These are phyloP conservation scores for Eciton burchellii DNA, from an alignment of 1,140 invertebrate genomes.

Conservation along the genomic window DNA sequence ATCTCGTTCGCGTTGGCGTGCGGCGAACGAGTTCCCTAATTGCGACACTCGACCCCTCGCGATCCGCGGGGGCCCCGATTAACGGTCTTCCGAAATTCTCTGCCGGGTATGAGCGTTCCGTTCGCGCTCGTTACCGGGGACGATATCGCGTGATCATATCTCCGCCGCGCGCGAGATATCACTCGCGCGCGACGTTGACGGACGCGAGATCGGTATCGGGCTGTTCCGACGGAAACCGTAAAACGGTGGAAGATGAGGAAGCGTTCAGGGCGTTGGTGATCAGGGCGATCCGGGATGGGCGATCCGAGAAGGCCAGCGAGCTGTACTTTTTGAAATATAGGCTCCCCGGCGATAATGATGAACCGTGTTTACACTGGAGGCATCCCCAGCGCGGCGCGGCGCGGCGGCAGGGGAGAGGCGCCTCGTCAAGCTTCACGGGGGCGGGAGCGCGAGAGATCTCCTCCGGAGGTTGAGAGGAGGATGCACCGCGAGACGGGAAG, in stretches of 20 bases:
- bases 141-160: not conserved
- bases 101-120: no score
- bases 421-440: conserved; percentile 69
- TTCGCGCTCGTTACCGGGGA: not conserved
- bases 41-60: not conserved
- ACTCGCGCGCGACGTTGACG: conserved; percentile 29
- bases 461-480: conserved; percentile 64
- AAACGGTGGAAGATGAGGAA: conserved; percentile 37
- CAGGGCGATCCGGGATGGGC: conserved; percentile 74
- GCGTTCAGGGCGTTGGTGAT: conserved; percentile 55
- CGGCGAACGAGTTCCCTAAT: conserved; percentile 35
- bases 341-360: conserved; percentile 84
- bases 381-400: conserved; percentile 66
- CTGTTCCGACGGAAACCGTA: conserved; percentile 6
- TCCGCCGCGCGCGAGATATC: not conserved
- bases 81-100: conserved; percentile 10
- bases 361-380: conserved; percentile 83
- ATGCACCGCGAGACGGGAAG: conserved; percentile 19
- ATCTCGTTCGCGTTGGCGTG: conserved; percentile 49
- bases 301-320: conserved; percentile 66
- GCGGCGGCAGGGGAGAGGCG: conserved; percentile 63
- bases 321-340: conserved; percentile 79
- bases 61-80: conserved; percentile 21
- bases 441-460: conserved; percentile 37
- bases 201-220: conserved; percentile 36